These are phyloP conservation scores for Galbula dea DNA, from an alignment of 2,113 vertebrate species.

Conservation along the genomic window DNA sequence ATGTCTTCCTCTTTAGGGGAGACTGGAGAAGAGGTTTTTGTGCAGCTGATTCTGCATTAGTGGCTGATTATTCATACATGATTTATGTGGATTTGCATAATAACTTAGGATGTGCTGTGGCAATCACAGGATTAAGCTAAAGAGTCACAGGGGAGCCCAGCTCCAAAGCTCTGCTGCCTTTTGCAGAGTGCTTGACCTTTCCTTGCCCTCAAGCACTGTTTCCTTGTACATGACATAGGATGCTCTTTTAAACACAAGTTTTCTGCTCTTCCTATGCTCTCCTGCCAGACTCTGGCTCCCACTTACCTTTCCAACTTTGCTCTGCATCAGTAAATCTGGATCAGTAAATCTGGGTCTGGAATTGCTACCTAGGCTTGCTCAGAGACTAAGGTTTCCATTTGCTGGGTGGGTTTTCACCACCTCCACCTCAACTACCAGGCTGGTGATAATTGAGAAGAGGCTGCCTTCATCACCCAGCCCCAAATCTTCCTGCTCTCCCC, in stretches of 20 bases:
- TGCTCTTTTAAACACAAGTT: background rate
- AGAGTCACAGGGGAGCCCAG: background rate
- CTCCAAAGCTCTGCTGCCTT: background rate
- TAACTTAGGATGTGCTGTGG: background rate
- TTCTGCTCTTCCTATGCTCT: background rate
- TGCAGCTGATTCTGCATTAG: background rate
- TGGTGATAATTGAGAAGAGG: no score
- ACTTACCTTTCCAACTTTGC: fast-evolving
- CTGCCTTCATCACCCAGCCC: background rate
- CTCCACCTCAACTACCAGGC: background rate
- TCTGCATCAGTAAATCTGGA: fast-evolving
- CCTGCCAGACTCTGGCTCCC: background rate
- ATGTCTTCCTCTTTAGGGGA: fast-evolving
- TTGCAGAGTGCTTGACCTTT: background rate
- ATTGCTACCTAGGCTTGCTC: background rate
- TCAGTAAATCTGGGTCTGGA: fast-evolving
- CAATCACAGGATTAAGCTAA: background rate
- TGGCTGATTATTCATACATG: background rate
- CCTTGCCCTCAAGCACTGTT: background rate
- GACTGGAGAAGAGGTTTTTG: background rate
- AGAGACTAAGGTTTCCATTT: background rate
- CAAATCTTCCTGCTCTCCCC: background rate
- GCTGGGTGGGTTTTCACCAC: background rate
- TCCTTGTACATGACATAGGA: background rate
- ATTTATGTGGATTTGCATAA: background rate